These are phyloP conservation scores for Stenopsyche tienmushanensis DNA, from an alignment of 1,140 invertebrate genomes.

Conservation along the genomic window DNA sequence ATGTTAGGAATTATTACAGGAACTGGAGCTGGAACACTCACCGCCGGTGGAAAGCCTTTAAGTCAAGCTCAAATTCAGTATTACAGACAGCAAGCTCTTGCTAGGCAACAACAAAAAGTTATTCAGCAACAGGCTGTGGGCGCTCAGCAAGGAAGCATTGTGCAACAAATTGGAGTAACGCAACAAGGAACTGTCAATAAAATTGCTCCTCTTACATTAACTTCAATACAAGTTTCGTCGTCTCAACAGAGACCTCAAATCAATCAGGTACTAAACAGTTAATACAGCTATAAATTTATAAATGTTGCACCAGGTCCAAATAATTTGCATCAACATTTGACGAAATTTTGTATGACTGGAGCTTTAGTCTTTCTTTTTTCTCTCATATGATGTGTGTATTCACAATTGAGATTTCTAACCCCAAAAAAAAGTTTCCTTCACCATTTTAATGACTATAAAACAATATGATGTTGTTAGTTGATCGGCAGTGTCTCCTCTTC, in stretches of 20 bases:
- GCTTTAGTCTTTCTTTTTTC: no score
- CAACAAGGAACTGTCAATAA: constrained; percentile 40
- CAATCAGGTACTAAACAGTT: constrained; percentile 32
- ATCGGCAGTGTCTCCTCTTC: no score
- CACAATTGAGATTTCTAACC: no score
- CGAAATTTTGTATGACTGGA: no score
- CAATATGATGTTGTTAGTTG: no score
- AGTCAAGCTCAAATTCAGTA: constrained; percentile 53
- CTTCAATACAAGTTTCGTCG: constrained; percentile 43
- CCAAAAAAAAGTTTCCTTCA: no score
- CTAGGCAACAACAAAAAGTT: constrained; percentile 52
- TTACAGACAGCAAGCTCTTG: constrained; percentile 49
- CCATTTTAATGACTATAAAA: no score
- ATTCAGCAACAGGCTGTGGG: constrained; percentile 42
- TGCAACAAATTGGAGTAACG: constrained; percentile 44
- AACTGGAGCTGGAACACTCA: constrained; percentile 46
- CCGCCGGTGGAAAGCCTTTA: constrained; percentile 52
- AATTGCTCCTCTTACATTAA: constrained; percentile 45
- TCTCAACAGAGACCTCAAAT: constrained; percentile 40
- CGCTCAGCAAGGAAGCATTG: constrained; percentile 41
- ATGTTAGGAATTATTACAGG: background rate
- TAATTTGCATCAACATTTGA: no score
- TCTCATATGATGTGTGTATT: no score
- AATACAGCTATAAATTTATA: no score
- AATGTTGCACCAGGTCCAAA: no score